Evolutionary conservation across 2,888 invertebrate species (phyloP).

Genomic region (Xestia ashworthii): DNA sequence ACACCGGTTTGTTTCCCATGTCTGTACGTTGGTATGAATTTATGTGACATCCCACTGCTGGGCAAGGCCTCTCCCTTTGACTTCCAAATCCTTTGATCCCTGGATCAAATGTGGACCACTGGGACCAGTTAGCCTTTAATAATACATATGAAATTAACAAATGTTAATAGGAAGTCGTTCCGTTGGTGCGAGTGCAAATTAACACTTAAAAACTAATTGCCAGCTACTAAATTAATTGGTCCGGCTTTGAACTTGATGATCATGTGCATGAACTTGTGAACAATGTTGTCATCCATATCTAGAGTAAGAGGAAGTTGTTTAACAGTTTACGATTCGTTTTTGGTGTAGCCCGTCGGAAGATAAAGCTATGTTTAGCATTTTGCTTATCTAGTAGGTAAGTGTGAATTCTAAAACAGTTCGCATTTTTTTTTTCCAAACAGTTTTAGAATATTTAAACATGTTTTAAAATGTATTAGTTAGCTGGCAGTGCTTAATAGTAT

Average conservation of each 20-base stretch:
- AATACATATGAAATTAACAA: constrained; percentile 3
- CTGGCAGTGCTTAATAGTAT: not conserved
- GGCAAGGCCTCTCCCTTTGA: too few species aligned
- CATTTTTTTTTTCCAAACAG: not conserved
- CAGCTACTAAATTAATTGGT: constrained; percentile 58
- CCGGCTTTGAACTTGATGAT: constrained; percentile 60
- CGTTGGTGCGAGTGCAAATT: constrained; percentile 47
- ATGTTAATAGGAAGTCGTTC: constrained; percentile 6
- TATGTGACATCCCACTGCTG: too few species aligned
- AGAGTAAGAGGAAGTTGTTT: constrained; percentile 22
- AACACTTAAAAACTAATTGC: constrained; percentile 60
- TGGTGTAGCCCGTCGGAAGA: constrained; percentile 7
- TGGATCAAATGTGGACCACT: too few species aligned
- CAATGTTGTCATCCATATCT: constrained; percentile 24
- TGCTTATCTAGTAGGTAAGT: not conserved
- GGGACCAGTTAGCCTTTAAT: not conserved
- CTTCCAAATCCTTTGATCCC: too few species aligned
- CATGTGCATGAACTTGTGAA: constrained; percentile 45
- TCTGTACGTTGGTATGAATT: not conserved
- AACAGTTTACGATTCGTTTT: constrained; percentile 12
- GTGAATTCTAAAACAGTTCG: not conserved
- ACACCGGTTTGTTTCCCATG: not conserved
- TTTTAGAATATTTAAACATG: not conserved
- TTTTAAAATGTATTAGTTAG: not conserved
- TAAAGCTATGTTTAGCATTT: constrained; percentile 25